Evolutionary conservation across 2,888 invertebrate genomes (phyloP).

Genomic region (Theristus sp.): DNA sequence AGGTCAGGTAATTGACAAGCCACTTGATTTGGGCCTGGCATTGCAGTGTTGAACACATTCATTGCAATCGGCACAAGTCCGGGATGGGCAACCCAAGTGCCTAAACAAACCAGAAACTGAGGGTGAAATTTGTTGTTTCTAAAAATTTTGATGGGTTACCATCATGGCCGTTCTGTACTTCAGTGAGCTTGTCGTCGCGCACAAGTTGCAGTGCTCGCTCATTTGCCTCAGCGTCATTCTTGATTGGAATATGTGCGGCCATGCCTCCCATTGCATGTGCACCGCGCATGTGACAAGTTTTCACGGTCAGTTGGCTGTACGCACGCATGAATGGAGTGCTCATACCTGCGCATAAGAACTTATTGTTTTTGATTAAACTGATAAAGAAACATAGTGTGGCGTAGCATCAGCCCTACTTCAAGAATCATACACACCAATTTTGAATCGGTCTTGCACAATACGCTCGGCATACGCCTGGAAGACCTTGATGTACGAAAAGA

Average conservation of each 20-base stretch:
- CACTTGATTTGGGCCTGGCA: constrained; percentile 40
- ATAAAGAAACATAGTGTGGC: not conserved
- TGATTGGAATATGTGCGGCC: constrained; percentile 44
- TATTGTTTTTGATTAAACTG: not conserved
- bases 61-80: constrained; percentile 39
- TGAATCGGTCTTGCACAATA: constrained; percentile 48
- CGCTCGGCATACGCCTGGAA: constrained; percentile 40
- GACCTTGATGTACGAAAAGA: constrained; percentile 25
- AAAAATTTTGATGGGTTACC: too few relatives aligned
- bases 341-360: constrained; percentile 40
- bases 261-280: constrained; percentile 42
- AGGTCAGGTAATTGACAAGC: constrained; percentile 9
- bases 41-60: constrained; percentile 14
- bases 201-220: constrained; percentile 20
- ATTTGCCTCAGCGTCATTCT: constrained; percentile 19
- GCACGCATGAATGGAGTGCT: constrained; percentile 44
- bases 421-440: constrained; percentile 14
- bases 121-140: too few relatives aligned
- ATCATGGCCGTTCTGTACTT: constrained; percentile 1
- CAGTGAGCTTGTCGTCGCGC: constrained; percentile 22
- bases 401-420: not conserved
- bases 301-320: constrained; percentile 41
- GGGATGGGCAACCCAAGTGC: constrained; percentile 50
- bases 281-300: constrained; percentile 34
- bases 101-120: constrained; percentile 40